Conservation (phyloP, 2,113 vertebrate species). For the Oncorhynchus kisutch region DNA sequence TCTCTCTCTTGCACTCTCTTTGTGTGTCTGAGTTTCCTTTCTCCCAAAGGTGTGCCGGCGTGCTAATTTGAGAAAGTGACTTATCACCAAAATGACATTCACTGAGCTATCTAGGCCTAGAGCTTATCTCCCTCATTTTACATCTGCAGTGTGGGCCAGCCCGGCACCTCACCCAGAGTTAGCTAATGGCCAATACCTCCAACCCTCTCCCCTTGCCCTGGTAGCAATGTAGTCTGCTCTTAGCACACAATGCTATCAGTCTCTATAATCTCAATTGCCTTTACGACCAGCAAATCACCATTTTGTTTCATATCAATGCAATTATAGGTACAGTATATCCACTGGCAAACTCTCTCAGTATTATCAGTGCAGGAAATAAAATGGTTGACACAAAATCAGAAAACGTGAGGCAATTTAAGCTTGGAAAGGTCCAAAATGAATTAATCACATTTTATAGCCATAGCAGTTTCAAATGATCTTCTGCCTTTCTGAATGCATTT, state of each 20-base stretch:
- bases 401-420: too few species aligned
- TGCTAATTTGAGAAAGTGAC: constrained; percentile 62
- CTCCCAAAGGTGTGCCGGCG: constrained; percentile 42
- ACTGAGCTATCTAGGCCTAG: constrained; percentile 32
- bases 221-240: constrained; percentile 9
- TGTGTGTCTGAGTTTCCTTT: background rate
- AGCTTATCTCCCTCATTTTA: constrained; percentile 40
- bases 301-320: too few species aligned
- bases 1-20: background rate
- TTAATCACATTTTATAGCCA: background rate
- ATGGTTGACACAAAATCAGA: too few species aligned
- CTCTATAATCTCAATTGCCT: background rate
- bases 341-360: too few species aligned
- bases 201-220: constrained; percentile 15
- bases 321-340: too few species aligned
- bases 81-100: constrained; percentile 55
- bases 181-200: constrained; percentile 17
- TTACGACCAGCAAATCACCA: background rate
- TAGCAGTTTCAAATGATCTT: background rate
- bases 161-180: constrained; percentile 9
- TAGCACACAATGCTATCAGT: background rate
- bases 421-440: too few species aligned
- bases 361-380: too few species aligned
- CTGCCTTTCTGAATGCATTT: constrained; percentile 38
- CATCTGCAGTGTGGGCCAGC: constrained; percentile 25